These are phyloP conservation scores for Echinops telfairi DNA, from an alignment of 2,113 vertebrate genomes.

Conservation along the genomic window DNA sequence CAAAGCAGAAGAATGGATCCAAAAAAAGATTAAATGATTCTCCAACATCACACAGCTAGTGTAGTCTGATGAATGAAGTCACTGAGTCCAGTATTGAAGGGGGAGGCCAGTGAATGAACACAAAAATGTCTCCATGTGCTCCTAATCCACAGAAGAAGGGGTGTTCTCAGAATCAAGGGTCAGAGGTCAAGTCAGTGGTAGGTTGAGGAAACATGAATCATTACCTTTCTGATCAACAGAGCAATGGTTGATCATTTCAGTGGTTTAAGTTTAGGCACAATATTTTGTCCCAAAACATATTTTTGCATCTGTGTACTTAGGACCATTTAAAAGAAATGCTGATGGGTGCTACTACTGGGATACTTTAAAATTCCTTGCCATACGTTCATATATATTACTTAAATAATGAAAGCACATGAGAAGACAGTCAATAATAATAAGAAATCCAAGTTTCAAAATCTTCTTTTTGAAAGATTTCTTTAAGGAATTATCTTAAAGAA, in stretches of 20 bases:
- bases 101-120: too few species aligned
- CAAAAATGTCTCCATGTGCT: neutral
- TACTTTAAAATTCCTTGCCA: neutral
- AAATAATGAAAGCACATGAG: neutral
- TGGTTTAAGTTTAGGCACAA: neutral
- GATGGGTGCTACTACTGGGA: neutral
- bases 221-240: neutral
- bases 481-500: constrained; percentile 3
- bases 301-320: neutral
- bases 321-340: neutral
- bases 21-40: neutral
- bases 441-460: neutral
- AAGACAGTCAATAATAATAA: neutral
- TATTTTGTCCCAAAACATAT: neutral
- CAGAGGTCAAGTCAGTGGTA: neutral
- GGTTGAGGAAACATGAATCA: neutral
- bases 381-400: constrained; percentile 19
- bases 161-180: neutral
- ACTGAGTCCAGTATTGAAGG: neutral
- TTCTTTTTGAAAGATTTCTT: constrained; percentile 1
- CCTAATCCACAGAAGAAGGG: neutral
- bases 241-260: neutral
- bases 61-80: neutral
- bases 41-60: neutral
- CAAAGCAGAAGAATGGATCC: neutral